phyloP scores from a whole-genome alignment of 2,113 vertebrate species.

The Hystrix brachyura region DNA sequence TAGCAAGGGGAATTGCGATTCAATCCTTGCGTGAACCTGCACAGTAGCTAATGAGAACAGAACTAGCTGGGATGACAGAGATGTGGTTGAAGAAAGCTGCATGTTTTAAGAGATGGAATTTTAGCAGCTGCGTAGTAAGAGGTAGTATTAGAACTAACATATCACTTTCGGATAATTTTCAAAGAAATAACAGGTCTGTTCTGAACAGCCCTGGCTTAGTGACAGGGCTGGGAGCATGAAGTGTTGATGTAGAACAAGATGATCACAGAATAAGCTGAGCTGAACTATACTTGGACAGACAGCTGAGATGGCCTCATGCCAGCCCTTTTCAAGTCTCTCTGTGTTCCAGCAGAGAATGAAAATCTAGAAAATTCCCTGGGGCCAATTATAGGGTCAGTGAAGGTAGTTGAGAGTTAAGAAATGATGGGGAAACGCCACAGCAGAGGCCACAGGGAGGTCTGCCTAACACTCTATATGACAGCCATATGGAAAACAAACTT shows the following conservation, averaged over 20 bases:
- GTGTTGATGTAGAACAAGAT: not conserved
- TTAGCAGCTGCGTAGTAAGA: not conserved
- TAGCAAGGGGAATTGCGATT: not conserved
- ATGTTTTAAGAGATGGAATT: not conserved
- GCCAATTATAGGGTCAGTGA: not conserved
- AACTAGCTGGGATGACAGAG: not conserved
- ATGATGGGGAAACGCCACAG: not conserved
- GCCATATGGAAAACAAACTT: not conserved
- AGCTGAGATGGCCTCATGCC: not conserved
- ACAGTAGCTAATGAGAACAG: not conserved
- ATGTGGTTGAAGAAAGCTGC: not conserved
- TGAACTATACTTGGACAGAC: rapidly evolving
- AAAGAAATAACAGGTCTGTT: not conserved
- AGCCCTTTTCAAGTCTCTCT: not conserved
- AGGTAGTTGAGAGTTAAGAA: not conserved
- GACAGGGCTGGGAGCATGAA: not conserved
- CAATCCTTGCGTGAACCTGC: not conserved
- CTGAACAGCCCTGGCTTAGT: not conserved
- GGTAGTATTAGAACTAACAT: not conserved
- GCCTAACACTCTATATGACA: not conserved
- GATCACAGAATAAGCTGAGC: not conserved
- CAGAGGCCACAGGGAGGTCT: not conserved
- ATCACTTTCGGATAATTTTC: not conserved
- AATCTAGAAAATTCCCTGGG: not conserved
- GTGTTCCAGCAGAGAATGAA: not conserved